Conservation (phyloP, 1,140 invertebrate species). For the Sogatella furcifera region DNA sequence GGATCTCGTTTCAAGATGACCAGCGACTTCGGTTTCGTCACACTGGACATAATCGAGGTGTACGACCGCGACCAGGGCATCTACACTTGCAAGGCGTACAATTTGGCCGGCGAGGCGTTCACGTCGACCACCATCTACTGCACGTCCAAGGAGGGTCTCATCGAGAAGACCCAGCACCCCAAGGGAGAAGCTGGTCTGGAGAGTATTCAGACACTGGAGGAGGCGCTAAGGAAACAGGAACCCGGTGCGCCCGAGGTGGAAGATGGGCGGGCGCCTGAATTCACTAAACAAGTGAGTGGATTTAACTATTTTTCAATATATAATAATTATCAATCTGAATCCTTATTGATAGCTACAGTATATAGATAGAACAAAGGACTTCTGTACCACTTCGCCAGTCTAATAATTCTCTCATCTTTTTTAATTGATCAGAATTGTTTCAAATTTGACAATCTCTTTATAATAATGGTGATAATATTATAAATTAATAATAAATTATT, state of each 20-base stretch:
- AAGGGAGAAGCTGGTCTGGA: constrained; percentile 84
- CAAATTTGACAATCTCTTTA: too few relatives aligned
- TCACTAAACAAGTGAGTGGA: constrained; percentile 55
- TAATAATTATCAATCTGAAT: too few relatives aligned
- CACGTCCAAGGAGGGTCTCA: constrained; percentile 66
- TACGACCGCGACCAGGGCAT: constrained; percentile 91
- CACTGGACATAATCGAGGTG: constrained; percentile 76
- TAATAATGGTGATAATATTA: too few relatives aligned
- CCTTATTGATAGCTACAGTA: too few relatives aligned
- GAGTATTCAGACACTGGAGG: constrained; percentile 82
- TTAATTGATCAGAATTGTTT: too few relatives aligned
- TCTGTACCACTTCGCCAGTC: too few relatives aligned
- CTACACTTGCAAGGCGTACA: constrained; percentile 82
- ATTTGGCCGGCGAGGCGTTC: constrained; percentile 79
- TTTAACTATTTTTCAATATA: too few relatives aligned
- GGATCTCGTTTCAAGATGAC: constrained; percentile 72
- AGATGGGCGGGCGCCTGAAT: constrained; percentile 71
- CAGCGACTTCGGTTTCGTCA: constrained; percentile 87
- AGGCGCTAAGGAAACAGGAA: constrained; percentile 62
- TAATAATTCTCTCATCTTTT: too few relatives aligned
- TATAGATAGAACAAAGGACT: too few relatives aligned
- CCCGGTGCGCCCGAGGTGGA: constrained; percentile 54
- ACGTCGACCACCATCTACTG: constrained; percentile 82
- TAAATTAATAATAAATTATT: too few relatives aligned
- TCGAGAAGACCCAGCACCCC: constrained; percentile 83